A percentile compares a stretch with the other conserved stretches of the same genome.
phyloP scores from a whole-genome alignment of 2,888 invertebrate species.

The Heliconius ethilla region DNA sequence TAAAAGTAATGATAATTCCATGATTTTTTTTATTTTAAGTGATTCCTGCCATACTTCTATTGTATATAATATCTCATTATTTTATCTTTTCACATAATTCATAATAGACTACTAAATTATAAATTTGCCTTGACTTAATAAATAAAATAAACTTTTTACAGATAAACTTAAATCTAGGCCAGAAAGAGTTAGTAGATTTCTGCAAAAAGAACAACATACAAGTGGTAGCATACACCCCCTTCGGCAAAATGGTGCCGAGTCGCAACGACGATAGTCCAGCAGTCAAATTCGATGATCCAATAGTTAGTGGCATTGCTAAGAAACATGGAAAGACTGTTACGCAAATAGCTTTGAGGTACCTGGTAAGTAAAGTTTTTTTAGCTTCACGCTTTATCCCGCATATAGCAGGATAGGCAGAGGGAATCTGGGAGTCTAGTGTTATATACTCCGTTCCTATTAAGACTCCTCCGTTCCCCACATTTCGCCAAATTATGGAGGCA shows the following conservation, averaged over 20 bases:
- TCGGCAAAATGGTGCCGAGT: slow-evolving; percentile 82
- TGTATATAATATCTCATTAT: no score
- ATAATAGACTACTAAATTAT: no score
- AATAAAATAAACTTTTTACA: slow-evolving; percentile 45
- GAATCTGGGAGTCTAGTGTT: not conserved
- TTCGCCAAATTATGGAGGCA: not conserved
- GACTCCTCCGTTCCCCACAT: not conserved
- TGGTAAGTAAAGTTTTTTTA: slow-evolving; percentile 69
- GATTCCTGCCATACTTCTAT: no score
- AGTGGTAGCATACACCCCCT: slow-evolving; percentile 85
- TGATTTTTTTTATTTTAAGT: no score
- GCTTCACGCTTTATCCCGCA: not conserved
- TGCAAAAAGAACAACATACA: slow-evolving; percentile 82
- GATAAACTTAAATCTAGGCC: slow-evolving; percentile 84
- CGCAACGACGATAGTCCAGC: slow-evolving; percentile 71
- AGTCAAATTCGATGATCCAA: slow-evolving; percentile 78
- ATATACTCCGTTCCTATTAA: not conserved
- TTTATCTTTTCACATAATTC: no score
- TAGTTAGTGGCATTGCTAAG: slow-evolving; percentile 79
- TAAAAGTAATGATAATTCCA: no score
- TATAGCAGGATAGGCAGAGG: not conserved
- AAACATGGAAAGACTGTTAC: slow-evolving; percentile 85
- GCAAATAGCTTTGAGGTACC: slow-evolving; percentile 84
- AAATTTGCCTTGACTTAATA: not conserved
- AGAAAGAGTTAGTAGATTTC: slow-evolving; percentile 84